phyloP scores from a whole-genome alignment of 2,888 invertebrate species.

The Apomyelois bistriatella region DNA sequence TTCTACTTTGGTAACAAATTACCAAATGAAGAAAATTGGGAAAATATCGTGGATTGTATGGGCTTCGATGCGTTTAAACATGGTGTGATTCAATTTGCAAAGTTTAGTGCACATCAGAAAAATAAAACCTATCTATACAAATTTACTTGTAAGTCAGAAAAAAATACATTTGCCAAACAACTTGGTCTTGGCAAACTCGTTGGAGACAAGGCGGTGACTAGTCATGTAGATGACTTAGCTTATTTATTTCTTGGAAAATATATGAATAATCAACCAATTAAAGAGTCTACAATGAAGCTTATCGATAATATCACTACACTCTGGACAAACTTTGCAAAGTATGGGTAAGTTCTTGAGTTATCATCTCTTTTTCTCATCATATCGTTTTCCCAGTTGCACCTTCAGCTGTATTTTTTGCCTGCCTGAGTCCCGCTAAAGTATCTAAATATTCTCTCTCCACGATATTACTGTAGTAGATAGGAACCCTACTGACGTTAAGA shows the following conservation, averaged over 20 bases:
- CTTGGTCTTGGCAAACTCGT: slow-evolving; percentile 22
- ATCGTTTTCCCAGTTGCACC: too few species aligned
- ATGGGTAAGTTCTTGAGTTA: slow-evolving; percentile 35
- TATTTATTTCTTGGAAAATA: slow-evolving; percentile 34
- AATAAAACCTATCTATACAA: slow-evolving; percentile 37
- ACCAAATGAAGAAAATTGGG: slow-evolving; percentile 27
- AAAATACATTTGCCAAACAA: slow-evolving; percentile 30
- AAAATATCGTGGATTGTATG: slow-evolving; percentile 24
- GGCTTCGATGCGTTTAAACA: slow-evolving; percentile 27
- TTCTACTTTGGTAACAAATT: slow-evolving; percentile 28
- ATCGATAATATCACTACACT: slow-evolving; percentile 37
- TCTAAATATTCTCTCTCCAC: too few species aligned
- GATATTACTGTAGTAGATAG: too few species aligned
- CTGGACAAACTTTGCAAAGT: slow-evolving; percentile 49
- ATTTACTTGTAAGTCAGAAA: slow-evolving; percentile 36
- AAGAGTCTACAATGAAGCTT: slow-evolving; percentile 27
- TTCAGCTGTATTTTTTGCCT: too few species aligned
- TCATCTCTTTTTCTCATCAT: too few species aligned
- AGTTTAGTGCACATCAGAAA: slow-evolving; percentile 25
- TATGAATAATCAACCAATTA: slow-evolving; percentile 20
- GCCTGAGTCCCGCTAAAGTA: too few species aligned
- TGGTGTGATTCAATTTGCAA: slow-evolving; percentile 30
- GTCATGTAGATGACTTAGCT: slow-evolving; percentile 37
- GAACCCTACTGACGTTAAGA: too few species aligned
- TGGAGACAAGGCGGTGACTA: slow-evolving; percentile 22